These are phyloP conservation scores for Darevskia nairensis DNA, from an alignment of 2,797 vertebrate species.

Conservation along the genomic window DNA sequence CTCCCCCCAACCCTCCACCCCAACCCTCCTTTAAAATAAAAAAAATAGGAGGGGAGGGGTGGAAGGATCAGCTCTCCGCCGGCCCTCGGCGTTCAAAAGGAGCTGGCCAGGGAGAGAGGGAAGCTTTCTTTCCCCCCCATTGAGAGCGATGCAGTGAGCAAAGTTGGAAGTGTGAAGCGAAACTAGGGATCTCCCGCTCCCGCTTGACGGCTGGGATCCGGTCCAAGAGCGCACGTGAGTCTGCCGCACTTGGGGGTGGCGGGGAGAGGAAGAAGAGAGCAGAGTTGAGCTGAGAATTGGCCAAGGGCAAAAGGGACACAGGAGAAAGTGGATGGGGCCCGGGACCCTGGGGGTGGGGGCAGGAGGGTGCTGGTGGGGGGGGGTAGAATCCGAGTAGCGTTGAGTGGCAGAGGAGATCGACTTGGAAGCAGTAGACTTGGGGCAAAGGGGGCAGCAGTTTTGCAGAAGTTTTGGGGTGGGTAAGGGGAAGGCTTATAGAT, in stretches of 20 bases:
- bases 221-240: slow-evolving; percentile 34
- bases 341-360: neutral
- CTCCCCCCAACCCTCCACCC: neutral
- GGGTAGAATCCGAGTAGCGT: no score
- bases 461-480: neutral
- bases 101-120: neutral
- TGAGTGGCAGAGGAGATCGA: neutral
- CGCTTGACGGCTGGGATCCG: neutral
- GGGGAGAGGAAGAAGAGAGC: neutral
- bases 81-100: neutral
- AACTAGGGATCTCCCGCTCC: neutral
- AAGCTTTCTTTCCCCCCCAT: neutral
- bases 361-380: neutral
- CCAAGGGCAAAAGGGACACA: slow-evolving; percentile 35
- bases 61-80: neutral
- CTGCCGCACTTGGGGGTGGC: slow-evolving; percentile 6
- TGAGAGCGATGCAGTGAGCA: slow-evolving; percentile 8
- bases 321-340: neutral
- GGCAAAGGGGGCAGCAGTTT: neutral
- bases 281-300: neutral
- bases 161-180: slow-evolving; percentile 29
- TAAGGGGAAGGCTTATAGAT: no score
- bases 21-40: neutral
- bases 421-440: neutral
- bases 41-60: neutral